A percentile compares a stretch with the other conserved stretches of the same genome.
Evolutionary conservation across 2,888 invertebrate species (phyloP).

Genomic region (Lissocephala sabroskyi): DNA sequence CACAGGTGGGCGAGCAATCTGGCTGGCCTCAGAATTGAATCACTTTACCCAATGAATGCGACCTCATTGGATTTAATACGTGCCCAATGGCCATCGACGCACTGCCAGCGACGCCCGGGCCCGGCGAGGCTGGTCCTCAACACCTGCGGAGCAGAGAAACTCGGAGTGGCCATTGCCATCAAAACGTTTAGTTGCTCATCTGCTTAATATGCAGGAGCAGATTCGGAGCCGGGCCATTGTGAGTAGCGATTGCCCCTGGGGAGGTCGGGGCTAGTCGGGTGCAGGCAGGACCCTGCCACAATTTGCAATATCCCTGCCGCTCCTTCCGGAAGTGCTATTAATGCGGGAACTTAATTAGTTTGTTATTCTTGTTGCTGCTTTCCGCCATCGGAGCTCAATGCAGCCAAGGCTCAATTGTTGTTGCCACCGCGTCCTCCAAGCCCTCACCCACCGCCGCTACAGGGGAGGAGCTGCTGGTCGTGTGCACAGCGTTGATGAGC

Average conservation of each 20-base stretch:
- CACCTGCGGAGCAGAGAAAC: no score
- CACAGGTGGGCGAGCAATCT: slow-evolving; percentile 17
- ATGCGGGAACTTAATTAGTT: slow-evolving; percentile 46
- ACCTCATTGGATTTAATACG: slow-evolving; percentile 58
- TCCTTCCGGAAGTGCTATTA: slow-evolving; percentile 23
- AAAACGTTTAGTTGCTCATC: slow-evolving; percentile 34
- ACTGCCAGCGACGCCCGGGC: background rate
- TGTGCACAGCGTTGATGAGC: no score
- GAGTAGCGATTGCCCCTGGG: background rate
- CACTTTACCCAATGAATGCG: slow-evolving; percentile 55
- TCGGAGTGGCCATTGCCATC: no score
- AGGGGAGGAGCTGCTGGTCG: no score
- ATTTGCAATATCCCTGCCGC: no score
- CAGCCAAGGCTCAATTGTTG: no score
- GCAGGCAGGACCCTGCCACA: no score
- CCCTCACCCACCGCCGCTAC: no score
- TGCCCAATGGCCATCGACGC: slow-evolving; percentile 22
- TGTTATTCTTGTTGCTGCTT: slow-evolving; percentile 30
- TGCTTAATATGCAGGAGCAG: slow-evolving; percentile 50
- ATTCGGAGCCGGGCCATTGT: slow-evolving; percentile 12
- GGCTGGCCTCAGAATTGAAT: slow-evolving; percentile 34
- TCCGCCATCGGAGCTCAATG: no score
- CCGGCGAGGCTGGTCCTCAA: background rate
- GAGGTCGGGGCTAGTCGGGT: no score
- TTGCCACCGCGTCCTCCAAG: no score